These are phyloP conservation scores for Trypoxylon attenuatum DNA, from an alignment of 2,888 invertebrate genomes.

Conservation along the genomic window DNA sequence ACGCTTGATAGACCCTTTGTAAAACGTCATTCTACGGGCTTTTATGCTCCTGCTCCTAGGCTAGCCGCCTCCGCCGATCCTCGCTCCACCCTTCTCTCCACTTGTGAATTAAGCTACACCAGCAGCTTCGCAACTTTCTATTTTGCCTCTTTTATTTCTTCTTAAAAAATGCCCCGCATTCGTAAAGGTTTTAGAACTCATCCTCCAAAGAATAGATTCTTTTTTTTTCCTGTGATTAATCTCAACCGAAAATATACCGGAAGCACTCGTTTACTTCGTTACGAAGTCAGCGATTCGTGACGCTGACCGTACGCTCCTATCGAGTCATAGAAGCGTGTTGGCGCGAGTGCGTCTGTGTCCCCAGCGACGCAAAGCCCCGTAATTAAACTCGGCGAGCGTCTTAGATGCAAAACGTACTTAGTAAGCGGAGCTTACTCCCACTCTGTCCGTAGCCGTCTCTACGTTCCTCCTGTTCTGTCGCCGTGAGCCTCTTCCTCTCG, in stretches of 20 bases:
- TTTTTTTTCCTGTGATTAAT: neutral
- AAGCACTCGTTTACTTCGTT: neutral
- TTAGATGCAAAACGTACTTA: slow-evolving; percentile 73
- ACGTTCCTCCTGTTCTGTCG: slow-evolving; percentile 24
- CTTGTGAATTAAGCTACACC: neutral
- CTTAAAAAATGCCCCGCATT: neutral
- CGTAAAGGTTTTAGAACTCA: neutral
- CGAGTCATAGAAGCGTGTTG: neutral
- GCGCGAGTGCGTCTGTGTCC: slow-evolving; percentile 23
- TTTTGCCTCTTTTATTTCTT: neutral
- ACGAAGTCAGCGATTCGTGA: neutral
- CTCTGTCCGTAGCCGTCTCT: slow-evolving; percentile 14
- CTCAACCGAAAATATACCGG: neutral
- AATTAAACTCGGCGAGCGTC: slow-evolving; percentile 70
- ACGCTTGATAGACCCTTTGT: slow-evolving; percentile 72
- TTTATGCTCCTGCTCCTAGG: slow-evolving; percentile 60
- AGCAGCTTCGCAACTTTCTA: no score
- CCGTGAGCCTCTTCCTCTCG: slow-evolving; percentile 16
- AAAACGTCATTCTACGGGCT: slow-evolving; percentile 68
- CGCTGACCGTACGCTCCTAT: slow-evolving; percentile 19
- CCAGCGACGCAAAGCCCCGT: slow-evolving; percentile 60
- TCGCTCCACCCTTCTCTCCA: slow-evolving; percentile 12
- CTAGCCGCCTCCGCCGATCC: slow-evolving; percentile 10
- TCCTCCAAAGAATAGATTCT: neutral
- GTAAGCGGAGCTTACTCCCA: slow-evolving; percentile 64